These are phyloP conservation scores for Brachyptera putata DNA, from an alignment of 2,888 invertebrate genomes.

Conservation along the genomic window DNA sequence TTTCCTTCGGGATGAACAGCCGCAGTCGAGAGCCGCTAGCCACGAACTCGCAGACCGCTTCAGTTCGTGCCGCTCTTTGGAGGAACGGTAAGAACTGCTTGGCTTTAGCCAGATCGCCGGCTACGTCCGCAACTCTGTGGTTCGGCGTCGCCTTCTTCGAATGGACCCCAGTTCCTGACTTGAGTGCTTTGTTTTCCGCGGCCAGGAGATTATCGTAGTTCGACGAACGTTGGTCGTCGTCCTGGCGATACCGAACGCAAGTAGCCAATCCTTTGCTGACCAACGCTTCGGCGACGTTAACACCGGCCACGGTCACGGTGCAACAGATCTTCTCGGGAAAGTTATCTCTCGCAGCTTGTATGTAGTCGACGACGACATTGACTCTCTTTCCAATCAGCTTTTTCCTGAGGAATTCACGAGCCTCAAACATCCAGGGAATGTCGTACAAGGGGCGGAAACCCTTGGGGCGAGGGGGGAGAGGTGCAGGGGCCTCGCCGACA, in stretches of 20 bases:
- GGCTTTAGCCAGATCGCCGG: slow-evolving; percentile 71
- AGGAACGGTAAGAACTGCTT: slow-evolving; percentile 92
- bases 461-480: slow-evolving; percentile 57
- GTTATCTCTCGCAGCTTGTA: slow-evolving; percentile 89
- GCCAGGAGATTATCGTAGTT: slow-evolving; percentile 88
- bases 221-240: slow-evolving; percentile 93
- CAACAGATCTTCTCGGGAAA: slow-evolving; percentile 95
- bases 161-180: slow-evolving; percentile 76
- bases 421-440: slow-evolving; percentile 98
- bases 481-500: slow-evolving; percentile 33
- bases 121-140: slow-evolving; percentile 85
- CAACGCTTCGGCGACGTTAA: slow-evolving; percentile 91
- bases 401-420: slow-evolving; percentile 92
- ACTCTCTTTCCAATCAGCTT: slow-evolving; percentile 94
- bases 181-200: slow-evolving; percentile 90
- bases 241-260: slow-evolving; percentile 89
- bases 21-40: slow-evolving; percentile 93
- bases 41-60: slow-evolving; percentile 94
- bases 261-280: slow-evolving; percentile 89
- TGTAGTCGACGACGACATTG: slow-evolving; percentile 88
- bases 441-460: slow-evolving; percentile 91
- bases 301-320: slow-evolving; percentile 79
- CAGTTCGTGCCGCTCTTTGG: slow-evolving; percentile 83
- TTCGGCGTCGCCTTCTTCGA: slow-evolving; percentile 76
- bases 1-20: slow-evolving; percentile 90